Percentiles rank a stretch among this genome's conserved stretches.
Evolutionary conservation across 2,888 invertebrate genomes (phyloP).

Genomic region (Xanthia icteritia): DNA sequence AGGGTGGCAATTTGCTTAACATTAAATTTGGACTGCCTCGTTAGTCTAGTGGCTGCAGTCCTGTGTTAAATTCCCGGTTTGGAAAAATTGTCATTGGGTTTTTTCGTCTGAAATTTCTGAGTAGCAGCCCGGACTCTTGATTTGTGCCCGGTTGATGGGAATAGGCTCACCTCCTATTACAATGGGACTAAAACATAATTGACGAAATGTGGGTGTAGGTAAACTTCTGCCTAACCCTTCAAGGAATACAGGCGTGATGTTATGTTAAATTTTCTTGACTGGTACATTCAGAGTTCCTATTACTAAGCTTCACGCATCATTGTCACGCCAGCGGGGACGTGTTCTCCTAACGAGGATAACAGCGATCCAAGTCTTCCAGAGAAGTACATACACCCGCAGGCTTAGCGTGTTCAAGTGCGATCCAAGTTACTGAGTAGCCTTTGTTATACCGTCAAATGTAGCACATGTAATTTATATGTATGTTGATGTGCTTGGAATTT

Average conservation of each 20-base stretch:
- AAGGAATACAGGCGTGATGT: neutral
- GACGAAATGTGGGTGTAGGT: neutral
- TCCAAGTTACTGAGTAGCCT: constrained; percentile 23
- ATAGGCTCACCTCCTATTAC: neutral
- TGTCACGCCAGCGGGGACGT: constrained; percentile 45
- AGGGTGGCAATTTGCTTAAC: neutral
- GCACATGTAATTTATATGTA: neutral
- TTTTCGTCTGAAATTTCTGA: neutral
- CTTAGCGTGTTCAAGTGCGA: constrained; percentile 14
- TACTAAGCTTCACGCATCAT: constrained; percentile 48
- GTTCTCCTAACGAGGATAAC: constrained; percentile 42
- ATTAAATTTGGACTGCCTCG: neutral
- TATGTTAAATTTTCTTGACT: neutral
- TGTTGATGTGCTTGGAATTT: neutral
- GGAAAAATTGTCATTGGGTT: neutral
- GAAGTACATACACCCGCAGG: constrained; percentile 32
- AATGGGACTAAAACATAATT: neutral
- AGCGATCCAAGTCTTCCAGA: constrained; percentile 29
- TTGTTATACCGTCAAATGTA: constrained; percentile 35
- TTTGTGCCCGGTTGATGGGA: neutral
- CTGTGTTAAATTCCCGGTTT: neutral
- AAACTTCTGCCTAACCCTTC: neutral
- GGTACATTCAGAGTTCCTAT: constrained; percentile 4
- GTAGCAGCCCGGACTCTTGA: neutral
- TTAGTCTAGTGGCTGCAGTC: neutral